Percentiles rank a stretch among this genome's conserved stretches.
Evolutionary conservation across 2,113 vertebrate species (phyloP).

Genomic region (Nyctereutes procyonoides): DNA sequence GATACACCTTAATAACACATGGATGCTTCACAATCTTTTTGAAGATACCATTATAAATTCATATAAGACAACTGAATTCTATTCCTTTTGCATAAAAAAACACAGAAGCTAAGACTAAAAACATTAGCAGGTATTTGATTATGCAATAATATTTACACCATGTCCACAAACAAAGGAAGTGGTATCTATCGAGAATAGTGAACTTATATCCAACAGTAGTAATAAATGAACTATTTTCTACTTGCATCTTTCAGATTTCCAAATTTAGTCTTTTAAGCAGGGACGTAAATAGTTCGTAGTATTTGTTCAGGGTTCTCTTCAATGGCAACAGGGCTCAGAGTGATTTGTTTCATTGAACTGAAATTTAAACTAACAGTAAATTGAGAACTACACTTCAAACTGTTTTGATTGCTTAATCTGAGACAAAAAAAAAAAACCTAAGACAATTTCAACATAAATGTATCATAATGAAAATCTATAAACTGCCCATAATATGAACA

Average conservation of each 20-base stretch:
- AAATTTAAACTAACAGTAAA: conserved; percentile 18
- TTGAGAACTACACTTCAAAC: not conserved
- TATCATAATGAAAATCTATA: conserved; percentile 3
- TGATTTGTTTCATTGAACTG: not conserved
- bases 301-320: not conserved
- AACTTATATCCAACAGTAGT: not conserved
- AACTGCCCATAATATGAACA: not conserved
- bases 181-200: not conserved
- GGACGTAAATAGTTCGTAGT: not conserved
- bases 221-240: not conserved
- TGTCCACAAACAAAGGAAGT: not conserved
- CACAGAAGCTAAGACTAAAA: not conserved
- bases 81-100: not conserved
- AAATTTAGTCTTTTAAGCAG: not conserved
- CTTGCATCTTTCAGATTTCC: not conserved
- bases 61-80: not conserved
- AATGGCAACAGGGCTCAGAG: not conserved
- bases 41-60: conserved; percentile 50
- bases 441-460: not conserved
- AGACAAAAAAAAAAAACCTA: not conserved
- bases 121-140: not conserved
- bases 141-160: not conserved
- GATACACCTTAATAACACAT: conserved; percentile 85
- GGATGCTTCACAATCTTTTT: conserved; percentile 75
- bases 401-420: not conserved